These are phyloP conservation scores for Damaliscus lunatus DNA, from an alignment of 2,113 vertebrate species.

Conservation along the genomic window DNA sequence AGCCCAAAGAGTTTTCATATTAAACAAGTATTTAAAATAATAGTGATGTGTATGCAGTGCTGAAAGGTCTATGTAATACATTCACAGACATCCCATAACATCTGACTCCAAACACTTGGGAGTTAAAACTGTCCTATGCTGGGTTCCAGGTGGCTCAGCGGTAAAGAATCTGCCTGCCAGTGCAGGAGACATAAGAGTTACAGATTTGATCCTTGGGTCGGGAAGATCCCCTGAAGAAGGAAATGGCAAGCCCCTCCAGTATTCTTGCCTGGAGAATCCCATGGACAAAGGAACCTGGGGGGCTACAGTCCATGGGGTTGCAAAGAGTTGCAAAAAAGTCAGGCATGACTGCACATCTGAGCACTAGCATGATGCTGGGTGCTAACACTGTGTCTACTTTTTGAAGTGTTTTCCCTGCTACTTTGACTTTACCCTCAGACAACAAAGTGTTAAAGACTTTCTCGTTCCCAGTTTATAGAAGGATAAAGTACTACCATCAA, in stretches of 20 bases:
- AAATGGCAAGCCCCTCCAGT: neutral
- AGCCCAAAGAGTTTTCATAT: neutral
- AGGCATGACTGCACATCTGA: neutral
- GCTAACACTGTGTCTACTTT: neutral
- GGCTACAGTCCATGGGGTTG: neutral
- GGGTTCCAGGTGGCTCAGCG: neutral
- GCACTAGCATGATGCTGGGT: neutral
- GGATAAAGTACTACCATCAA: neutral
- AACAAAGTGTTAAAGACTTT: neutral
- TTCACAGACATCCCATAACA: neutral
- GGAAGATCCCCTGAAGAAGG: neutral
- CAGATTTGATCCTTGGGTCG: neutral
- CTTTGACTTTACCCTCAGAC: neutral
- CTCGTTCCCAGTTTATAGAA: neutral
- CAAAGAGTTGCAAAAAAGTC: neutral
- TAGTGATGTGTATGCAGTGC: neutral
- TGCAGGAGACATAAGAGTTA: neutral
- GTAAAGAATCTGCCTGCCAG: neutral
- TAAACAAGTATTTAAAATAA: neutral
- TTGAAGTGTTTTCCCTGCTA: neutral
- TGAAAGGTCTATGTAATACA: neutral
- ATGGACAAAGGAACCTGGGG: neutral
- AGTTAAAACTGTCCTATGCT: neutral
- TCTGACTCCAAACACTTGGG: neutral
- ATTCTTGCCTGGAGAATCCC: neutral